Percentiles rank a stretch among this genome's conserved stretches.
These are phyloP conservation scores for Dynastes hyllus DNA, from an alignment of 2,888 invertebrate genomes.

Conservation along the genomic window DNA sequence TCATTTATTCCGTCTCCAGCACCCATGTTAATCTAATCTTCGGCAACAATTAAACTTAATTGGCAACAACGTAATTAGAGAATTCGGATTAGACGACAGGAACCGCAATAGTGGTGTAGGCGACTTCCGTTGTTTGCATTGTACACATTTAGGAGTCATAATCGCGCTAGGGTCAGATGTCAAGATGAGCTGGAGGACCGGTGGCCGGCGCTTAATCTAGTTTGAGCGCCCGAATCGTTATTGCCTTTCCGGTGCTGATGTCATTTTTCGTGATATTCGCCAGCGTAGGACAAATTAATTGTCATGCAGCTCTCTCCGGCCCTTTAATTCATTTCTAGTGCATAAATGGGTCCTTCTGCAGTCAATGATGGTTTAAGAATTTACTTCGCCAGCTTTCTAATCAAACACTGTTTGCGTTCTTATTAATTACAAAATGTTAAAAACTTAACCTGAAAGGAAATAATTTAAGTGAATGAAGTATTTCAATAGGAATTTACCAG, in stretches of 20 bases:
- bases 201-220: constrained; percentile 37
- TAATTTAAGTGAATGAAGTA: too few species aligned
- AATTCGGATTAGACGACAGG: constrained; percentile 35
- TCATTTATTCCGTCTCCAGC: constrained; percentile 5
- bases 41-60: constrained; percentile 39
- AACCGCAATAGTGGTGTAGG: constrained; percentile 32
- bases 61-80: constrained; percentile 44
- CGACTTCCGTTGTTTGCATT: constrained; percentile 50
- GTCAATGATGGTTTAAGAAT: neutral
- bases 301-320: constrained; percentile 5
- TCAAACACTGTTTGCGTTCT: too few species aligned
- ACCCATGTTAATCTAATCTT: constrained; percentile 30
- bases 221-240: constrained; percentile 46
- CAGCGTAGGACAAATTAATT: constrained; percentile 27
- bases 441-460: too few species aligned
- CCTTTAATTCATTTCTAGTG: constrained; percentile 30
- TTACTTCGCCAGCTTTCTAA: neutral
- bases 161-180: constrained; percentile 48
- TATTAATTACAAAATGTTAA: too few species aligned
- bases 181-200: constrained; percentile 44
- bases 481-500: too few species aligned
- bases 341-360: neutral
- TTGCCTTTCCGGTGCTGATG: constrained; percentile 47
- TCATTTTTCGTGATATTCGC: constrained; percentile 44
- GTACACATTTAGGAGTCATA: constrained; percentile 41